These are phyloP conservation scores for Syritta pipiens DNA, from an alignment of 2,888 invertebrate species.

Conservation along the genomic window DNA sequence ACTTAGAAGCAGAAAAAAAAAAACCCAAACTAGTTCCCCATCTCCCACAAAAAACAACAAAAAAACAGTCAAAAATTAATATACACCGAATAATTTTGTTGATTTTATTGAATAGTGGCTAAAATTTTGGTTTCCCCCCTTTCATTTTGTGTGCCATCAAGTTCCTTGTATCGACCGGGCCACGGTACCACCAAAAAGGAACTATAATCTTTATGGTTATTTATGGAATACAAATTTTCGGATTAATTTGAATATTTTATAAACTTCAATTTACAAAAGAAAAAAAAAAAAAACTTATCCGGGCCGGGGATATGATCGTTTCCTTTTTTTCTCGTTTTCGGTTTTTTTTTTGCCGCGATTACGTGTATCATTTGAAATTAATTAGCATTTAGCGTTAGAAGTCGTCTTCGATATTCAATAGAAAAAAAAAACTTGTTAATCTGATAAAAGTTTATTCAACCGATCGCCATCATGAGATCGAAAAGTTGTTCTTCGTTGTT, in stretches of 20 bases:
- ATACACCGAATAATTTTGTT: constrained; percentile 29
- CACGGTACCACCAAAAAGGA: background rate
- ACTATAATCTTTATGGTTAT: constrained; percentile 31
- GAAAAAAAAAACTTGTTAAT: constrained; percentile 14
- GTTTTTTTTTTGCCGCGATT: constrained; percentile 10
- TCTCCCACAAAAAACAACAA: background rate
- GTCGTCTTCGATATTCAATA: constrained; percentile 1
- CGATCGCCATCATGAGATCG: constrained; percentile 24
- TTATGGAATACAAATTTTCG: constrained; percentile 40
- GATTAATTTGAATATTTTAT: constrained; percentile 29
- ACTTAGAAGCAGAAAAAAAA: background rate
- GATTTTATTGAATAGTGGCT: constrained; percentile 22
- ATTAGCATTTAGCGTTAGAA: constrained; percentile 36
- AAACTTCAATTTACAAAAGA: too few species aligned
- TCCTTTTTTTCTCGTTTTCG: constrained; percentile 15
- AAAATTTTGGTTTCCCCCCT: background rate
- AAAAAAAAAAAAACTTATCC: too few species aligned
- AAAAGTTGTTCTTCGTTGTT: background rate
- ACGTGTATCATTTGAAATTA: constrained; percentile 14
- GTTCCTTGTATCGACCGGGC: background rate
- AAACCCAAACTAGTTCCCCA: constrained; percentile 18
- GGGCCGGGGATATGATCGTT: constrained; percentile 20
- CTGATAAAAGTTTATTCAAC: constrained; percentile 55
- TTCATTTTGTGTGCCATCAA: background rate
- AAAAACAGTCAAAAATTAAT: constrained; percentile 11